Evolutionary conservation across 2,113 vertebrate species (phyloP), one percentile per base, ranked within the genome.

Genomic region (Epinephelus fuscoguttatus): DNA sequence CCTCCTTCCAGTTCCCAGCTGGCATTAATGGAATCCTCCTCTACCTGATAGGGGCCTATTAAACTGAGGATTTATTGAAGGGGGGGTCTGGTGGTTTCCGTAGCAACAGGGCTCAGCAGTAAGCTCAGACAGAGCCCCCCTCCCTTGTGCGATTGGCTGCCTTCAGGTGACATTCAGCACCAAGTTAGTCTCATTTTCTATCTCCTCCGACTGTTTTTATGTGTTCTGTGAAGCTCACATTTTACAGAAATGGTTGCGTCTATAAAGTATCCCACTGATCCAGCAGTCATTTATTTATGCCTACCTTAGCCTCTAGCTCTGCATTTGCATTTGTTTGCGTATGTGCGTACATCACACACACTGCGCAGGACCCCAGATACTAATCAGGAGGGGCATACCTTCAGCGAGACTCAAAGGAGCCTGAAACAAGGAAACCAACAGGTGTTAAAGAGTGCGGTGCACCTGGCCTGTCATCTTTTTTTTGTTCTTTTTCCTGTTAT

Each of bases 111-210:
- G 96, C 97, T 97, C 96, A 96, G 96, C 95, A 89, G 95, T 97
- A 98, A 98, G 96, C 97, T 96, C 94, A 94, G 95, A 95, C 96
- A 97, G 96, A 97, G 95, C 96, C 96, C 96, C 95, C 95, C 67
- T 53, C 71, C 70, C 33, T 80, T 95, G 95, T 96, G 96, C 95
- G 95, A 97, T 96, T 97, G 96, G 66, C 96, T 96, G 96, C 96
- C 96, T 97, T 97, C 96, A 97, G 96, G 97, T 98, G 97, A 97
- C 97, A 97, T 97, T 98, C 96, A 97, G 96, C 93, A 91, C 75
- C 75, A 93, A 95, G 95, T 96, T 96, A 93, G 96, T 96, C 96
- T 96, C 95, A 95, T 96, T 85, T 69, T 81, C 6, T 49, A 27
- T 75, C 50, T 75, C 61, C 27, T 73, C 9, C 55, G 14, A 30